Conservation (phyloP, 2,797 vertebrate species). For the Botia kubotai region DNA sequence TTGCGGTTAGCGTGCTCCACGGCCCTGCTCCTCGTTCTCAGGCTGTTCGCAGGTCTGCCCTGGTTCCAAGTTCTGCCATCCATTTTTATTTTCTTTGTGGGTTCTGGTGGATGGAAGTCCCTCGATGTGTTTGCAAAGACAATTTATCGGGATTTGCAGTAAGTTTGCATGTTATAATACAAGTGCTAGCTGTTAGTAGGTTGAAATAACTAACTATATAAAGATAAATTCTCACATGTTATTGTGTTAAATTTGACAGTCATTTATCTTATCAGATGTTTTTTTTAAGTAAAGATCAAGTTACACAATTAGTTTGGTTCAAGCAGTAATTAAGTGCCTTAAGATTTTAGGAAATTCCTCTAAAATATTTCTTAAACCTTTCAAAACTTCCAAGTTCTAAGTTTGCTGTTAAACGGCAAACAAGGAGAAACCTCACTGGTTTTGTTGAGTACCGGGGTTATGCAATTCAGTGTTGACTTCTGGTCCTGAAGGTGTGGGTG, state of each 20-base stretch:
- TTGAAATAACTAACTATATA: neutral
- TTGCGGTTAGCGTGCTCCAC: constrained; percentile 85
- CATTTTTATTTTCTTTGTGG: constrained; percentile 88
- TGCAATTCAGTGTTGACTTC: neutral
- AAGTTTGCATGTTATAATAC: constrained; percentile 66
- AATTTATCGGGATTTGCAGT: constrained; percentile 89
- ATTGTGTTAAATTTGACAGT: neutral
- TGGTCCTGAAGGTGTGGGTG: constrained; percentile 15
- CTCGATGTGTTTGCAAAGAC: constrained; percentile 87
- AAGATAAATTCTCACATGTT: neutral
- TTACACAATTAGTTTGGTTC: neutral
- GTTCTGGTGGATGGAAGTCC: constrained; percentile 90
- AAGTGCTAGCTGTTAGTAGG: neutral
- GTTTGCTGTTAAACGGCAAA: neutral
- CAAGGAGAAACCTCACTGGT: no score
- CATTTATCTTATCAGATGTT: neutral
- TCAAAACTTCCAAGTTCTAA: neutral
- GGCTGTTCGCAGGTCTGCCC: constrained; percentile 83
- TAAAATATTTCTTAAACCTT: neutral
- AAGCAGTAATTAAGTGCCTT: neutral
- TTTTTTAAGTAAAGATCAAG: no score
- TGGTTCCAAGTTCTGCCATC: constrained; percentile 89
- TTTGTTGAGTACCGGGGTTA: neutral
- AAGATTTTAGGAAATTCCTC: neutral
- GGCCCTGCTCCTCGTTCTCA: constrained; percentile 84